Evolutionary conservation across 2,888 invertebrate genomes (phyloP), one percentile per base, ranked within the genome.

Genomic region (Conistra vaccinii): DNA sequence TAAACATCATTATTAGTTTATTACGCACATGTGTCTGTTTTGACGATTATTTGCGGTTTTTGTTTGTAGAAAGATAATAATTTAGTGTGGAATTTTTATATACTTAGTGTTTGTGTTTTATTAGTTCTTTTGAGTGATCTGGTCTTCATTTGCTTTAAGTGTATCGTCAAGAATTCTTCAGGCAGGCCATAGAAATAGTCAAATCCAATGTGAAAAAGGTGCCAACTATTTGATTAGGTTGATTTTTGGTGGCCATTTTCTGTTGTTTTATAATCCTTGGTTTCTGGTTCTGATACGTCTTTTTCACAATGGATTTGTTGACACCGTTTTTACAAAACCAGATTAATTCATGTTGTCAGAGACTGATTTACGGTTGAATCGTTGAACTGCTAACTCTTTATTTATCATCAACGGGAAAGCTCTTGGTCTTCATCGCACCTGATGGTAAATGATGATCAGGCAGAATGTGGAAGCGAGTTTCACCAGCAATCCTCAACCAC

Each of bases 1-100:
- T 94, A 94, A 94, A 95, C 91, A 93, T 88, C 92, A 94, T 95
- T 95, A 95, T 92, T 91, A 89, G 91, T 94, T 94, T 95, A 95
- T 95, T 94, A 94, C 92, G 88, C 76, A 80, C 80, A 85, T 84
- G 89, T 87, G 63, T 62, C 65, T 67, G 78, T 70, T 80, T 78
- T 68, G 48, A 14, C 6, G 66, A 60, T 83, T 65, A 76, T 82
- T 88, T 89, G 87, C 83, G 85, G 85, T 42, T 73, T 70, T 63
- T 58, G 57, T 65, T 70, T n/a, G 39, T 9, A 1, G 12, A 68
- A n/a, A 71, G 3, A 69, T 55, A 42, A 23, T 53, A 29, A 4
- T 12, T 53, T 53, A n/a, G n/a, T 39, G 10, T 26, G 42, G 9
- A 20, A 48, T 62, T 26, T 29, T 35, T 6, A 1, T 32, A n/a